Evolutionary conservation across 2,113 vertebrate genomes (phyloP).

Genomic region (Dunckerocampus dactyliophorus): DNA sequence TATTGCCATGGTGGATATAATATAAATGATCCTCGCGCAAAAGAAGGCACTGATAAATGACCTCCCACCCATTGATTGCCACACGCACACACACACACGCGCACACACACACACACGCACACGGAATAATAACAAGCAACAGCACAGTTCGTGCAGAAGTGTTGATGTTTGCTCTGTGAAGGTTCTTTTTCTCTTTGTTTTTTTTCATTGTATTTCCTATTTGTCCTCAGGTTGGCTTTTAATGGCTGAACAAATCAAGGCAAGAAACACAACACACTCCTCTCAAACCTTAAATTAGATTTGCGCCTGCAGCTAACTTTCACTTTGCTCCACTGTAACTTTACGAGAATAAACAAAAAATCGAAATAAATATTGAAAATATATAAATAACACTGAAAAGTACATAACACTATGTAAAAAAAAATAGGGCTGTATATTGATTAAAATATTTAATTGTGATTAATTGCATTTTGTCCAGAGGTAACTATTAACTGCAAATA

Average conservation of each 20-base stretch:
- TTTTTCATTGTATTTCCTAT: constrained; percentile 29
- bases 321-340: constrained; percentile 65
- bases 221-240: constrained; percentile 66
- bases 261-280: constrained; percentile 53
- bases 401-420: too few relatives aligned
- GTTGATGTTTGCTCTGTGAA: constrained; percentile 39
- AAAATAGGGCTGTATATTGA: too few relatives aligned
- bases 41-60: constrained; percentile 54
- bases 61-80: constrained; percentile 54
- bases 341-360: neutral
- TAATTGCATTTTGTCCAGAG: too few relatives aligned
- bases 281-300: constrained; percentile 64
- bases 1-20: constrained; percentile 25
- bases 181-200: constrained; percentile 16
- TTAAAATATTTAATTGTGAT: too few relatives aligned
- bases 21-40: constrained; percentile 27
- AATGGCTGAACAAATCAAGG: constrained; percentile 55
- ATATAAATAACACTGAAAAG: too few relatives aligned
- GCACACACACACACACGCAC: too few relatives aligned
- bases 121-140: constrained; percentile 41
- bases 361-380: too few relatives aligned
- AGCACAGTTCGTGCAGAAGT: constrained; percentile 17
- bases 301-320: constrained; percentile 70
- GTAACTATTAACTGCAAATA: too few relatives aligned
- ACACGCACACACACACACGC: neutral